These are phyloP conservation scores for Drosophila borborema DNA, from an alignment of 2,888 invertebrate genomes.

Conservation along the genomic window DNA sequence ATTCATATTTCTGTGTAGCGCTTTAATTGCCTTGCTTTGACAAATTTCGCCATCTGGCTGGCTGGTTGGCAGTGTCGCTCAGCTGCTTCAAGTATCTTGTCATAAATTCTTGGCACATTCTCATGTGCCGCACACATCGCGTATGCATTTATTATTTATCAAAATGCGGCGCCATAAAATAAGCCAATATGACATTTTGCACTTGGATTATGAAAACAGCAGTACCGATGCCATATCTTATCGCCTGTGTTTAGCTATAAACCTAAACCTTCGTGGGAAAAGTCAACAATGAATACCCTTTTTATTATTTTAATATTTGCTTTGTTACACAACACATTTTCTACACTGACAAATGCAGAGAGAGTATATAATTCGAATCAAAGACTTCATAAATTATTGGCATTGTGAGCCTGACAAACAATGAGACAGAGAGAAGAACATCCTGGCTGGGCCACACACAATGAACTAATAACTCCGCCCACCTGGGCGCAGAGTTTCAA, in stretches of 20 bases:
- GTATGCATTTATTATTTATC: constrained; percentile 67
- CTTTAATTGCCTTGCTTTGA: constrained; percentile 33
- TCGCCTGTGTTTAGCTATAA: background rate
- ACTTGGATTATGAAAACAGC: background rate
- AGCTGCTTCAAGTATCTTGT: constrained; percentile 8
- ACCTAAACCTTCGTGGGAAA: background rate
- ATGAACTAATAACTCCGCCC: constrained; percentile 27
- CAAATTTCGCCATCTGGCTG: background rate
- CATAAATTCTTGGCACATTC: constrained; percentile 47
- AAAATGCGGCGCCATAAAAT: constrained; percentile 61
- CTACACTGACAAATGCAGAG: no score
- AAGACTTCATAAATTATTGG: constrained; percentile 13
- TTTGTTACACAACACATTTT: background rate
- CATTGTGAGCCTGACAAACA: constrained; percentile 43
- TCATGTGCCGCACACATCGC: constrained; percentile 25
- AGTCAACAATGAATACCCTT: background rate
- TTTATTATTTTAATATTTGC: background rate
- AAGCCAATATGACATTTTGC: constrained; percentile 44
- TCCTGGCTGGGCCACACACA: constrained; percentile 35
- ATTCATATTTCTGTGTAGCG: background rate
- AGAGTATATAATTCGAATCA: background rate
- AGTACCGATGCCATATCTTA: constrained; percentile 1
- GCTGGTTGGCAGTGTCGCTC: background rate
- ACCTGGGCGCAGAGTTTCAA: constrained; percentile 23
- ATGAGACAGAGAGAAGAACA: constrained; percentile 20